phyloP scores from a whole-genome alignment of 2,888 invertebrate species.

The Tipula confusa region DNA sequence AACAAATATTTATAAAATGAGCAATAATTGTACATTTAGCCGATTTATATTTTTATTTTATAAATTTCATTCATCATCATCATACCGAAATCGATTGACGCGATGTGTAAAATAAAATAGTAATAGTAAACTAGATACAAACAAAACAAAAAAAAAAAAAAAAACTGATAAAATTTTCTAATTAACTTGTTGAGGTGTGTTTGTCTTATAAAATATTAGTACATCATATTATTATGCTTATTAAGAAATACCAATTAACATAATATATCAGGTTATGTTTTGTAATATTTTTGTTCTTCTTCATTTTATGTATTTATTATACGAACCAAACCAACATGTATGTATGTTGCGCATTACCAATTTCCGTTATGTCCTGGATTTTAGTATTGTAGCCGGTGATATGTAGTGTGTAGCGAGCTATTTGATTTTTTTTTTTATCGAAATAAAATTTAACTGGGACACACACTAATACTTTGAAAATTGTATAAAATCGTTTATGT shows the following conservation, averaged over 20 bases:
- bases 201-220: not conserved
- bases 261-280: not conserved
- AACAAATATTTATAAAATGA: not conserved
- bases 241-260: not conserved
- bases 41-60: not conserved
- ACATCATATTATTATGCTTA: not conserved
- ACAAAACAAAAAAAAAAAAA: not conserved
- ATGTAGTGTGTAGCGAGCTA: not conserved
- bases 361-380: constrained; percentile 31
- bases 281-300: constrained; percentile 26
- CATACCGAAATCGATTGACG: not conserved
- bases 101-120: too few species aligned
- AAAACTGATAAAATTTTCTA: not conserved
- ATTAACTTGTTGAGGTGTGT: not conserved
- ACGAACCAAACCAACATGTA: not conserved
- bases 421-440: not conserved
- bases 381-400: not conserved
- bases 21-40: not conserved
- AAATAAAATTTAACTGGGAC: not conserved
- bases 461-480: constrained; percentile 7
- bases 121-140: not conserved
- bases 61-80: not conserved
- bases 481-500: not conserved
- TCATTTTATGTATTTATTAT: too few species aligned
- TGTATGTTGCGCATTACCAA: not conserved